Base-by-base conservation (phyloP, 2,797 vertebrate genomes). In the Tapirus indicus region DNA sequence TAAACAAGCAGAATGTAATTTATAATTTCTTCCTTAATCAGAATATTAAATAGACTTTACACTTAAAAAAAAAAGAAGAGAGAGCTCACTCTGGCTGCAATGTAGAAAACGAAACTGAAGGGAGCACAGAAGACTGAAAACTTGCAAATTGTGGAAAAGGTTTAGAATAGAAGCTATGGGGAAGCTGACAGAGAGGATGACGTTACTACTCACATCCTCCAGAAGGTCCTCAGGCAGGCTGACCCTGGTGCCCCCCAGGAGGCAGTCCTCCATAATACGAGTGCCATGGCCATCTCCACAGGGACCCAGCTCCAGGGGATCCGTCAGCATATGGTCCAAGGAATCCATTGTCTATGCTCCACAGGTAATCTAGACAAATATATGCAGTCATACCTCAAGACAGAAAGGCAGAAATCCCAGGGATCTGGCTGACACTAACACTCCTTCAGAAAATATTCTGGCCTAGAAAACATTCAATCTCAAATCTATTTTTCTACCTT, bases 201-300 rank as follows among this genome's bases (percentile, higher is more conserved):
- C 3, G 18, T 27, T 38, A 98, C 99, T 99, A 98, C 99, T 99
- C 97, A 99, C 99, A 54, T 99, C 99, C 97, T 99, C 99, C 41
- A 99, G 98, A 1, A 99, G 99, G 96, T 99, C 99, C 98, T 99
- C 99, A 0, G 99, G 99, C 47, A 99, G 99, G 54, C 99, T 99
- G 44, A 99, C 99, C 75, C 99, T 99, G 62, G 99, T 99, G 97
- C 98, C 98, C 20, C 99, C 99, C 97, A 99, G 97, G 98, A 99
- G 99, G 94, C 99, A 99, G 79, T 99, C 99, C 97, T 99, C 99
- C 99, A 99, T 99, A 92, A 99, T 99, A 14, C 99, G 98, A 0
- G 98, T 97, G 35, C 98, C 98, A 84, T 86, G 97, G 5, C 98
- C 97, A 38, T 99, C 98, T 62, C 98, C 98, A 64, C 99, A 99